phyloP scores from a whole-genome alignment of 1,140 invertebrate genomes.

The Dolichoris vasculosae region DNA sequence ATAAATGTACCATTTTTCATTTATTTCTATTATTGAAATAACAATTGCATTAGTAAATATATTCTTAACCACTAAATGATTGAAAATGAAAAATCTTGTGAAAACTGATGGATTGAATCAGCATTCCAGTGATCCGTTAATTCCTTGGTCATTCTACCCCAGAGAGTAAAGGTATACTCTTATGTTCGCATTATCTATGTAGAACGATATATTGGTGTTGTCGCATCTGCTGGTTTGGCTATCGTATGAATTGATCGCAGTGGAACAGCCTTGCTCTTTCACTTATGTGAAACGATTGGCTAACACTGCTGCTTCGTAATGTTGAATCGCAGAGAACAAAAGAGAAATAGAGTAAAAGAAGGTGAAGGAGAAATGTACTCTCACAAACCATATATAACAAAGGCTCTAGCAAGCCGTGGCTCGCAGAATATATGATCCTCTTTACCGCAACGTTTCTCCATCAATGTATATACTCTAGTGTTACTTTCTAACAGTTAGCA shows the following conservation, averaged over 20 bases:
- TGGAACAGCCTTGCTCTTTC: neutral
- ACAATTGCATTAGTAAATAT: too few relatives aligned
- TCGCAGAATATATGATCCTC: conserved; percentile 1
- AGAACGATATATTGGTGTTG: neutral
- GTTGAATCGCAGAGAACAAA: neutral
- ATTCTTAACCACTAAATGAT: neutral
- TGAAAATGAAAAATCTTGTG: neutral
- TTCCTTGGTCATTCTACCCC: neutral
- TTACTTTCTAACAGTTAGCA: neutral
- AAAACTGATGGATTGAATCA: neutral
- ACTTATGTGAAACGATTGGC: neutral
- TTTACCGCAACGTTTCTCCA: neutral
- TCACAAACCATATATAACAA: conserved; percentile 1
- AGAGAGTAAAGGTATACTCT: neutral
- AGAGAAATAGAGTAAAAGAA: neutral
- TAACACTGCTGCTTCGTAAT: neutral
- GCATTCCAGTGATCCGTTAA: neutral
- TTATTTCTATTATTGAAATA: too few relatives aligned
- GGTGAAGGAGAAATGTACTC: conserved; percentile 12
- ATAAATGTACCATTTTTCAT: too few relatives aligned
- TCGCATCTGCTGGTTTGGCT: neutral
- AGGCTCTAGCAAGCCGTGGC: neutral
- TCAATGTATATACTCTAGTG: neutral
- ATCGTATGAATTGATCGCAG: neutral
- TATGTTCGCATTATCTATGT: neutral